Percentiles rank a stretch among this genome's conserved stretches.
These are phyloP conservation scores for Pterois miles DNA, from an alignment of 2,797 vertebrate genomes.

Conservation along the genomic window DNA sequence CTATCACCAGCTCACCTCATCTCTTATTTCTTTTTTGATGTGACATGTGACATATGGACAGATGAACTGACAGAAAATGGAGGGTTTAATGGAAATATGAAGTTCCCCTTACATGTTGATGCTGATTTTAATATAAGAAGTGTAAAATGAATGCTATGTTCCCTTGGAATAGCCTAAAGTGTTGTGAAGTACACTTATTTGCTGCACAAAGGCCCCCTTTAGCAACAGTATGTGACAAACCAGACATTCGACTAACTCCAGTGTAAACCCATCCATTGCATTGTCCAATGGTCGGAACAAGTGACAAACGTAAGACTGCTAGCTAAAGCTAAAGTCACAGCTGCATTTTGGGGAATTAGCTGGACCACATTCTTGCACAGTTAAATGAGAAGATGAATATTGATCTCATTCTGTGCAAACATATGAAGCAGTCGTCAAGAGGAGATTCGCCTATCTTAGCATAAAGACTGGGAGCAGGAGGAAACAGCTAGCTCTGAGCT, in stretches of 20 bases:
- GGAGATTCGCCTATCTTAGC: not conserved
- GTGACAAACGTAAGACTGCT: too few relatives aligned
- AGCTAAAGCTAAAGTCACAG: too few relatives aligned
- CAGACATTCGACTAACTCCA: too few relatives aligned
- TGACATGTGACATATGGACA: constrained; percentile 10
- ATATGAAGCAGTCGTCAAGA: not conserved
- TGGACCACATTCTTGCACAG: not conserved
- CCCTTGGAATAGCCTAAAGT: not conserved
- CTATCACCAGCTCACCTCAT: constrained; percentile 22
- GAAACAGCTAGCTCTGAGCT: not conserved
- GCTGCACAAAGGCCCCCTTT: too few relatives aligned
- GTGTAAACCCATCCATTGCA: too few relatives aligned
- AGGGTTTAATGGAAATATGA: constrained; percentile 3
- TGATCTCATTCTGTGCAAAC: not conserved
- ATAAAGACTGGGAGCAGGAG: not conserved
- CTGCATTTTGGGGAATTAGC: not conserved
- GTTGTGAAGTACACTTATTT: not conserved
- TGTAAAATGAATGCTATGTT: not conserved
- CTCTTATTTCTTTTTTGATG: constrained; percentile 19
- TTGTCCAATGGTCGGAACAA: too few relatives aligned
- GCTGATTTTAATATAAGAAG: not conserved
- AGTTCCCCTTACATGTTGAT: not conserved
- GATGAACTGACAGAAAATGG: constrained; percentile 16
- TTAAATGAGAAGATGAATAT: not conserved
- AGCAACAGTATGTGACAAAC: too few relatives aligned